These are phyloP conservation scores for Xiphorhynchus erythropygius DNA, from an alignment of 2,797 vertebrate genomes.

Conservation along the genomic window DNA sequence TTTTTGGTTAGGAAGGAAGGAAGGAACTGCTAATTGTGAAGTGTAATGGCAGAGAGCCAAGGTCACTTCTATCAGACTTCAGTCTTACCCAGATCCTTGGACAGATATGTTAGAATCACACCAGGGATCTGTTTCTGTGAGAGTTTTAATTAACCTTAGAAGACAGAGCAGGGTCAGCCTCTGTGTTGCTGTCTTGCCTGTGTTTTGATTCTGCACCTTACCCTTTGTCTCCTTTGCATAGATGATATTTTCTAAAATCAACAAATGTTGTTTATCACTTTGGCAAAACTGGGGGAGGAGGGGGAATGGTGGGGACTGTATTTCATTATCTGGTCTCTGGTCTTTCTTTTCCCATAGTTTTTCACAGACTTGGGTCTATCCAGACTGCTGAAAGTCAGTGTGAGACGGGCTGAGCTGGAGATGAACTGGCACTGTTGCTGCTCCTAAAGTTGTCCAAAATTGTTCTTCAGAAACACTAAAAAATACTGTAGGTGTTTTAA, in stretches of 20 bases:
- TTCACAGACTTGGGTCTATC: not conserved
- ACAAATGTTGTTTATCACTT: not conserved
- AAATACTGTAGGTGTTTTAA: not conserved
- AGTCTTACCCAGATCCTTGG: constrained; percentile 10
- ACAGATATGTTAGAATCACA: not conserved
- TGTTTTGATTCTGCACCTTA: not conserved
- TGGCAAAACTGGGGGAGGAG: not conserved
- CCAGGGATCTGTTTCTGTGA: constrained; percentile 11
- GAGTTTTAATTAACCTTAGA: constrained; percentile 62
- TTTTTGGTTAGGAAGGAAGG: constrained; percentile 1
- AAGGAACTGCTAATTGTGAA: not conserved
- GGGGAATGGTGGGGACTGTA: not conserved
- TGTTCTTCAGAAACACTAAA: not conserved
- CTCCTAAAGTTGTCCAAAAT: not conserved
- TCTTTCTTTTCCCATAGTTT: not conserved
- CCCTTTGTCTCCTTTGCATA: not conserved
- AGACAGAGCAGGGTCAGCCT: constrained; percentile 1
- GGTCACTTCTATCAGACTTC: constrained; percentile 34
- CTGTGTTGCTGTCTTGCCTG: not conserved
- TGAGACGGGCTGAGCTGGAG: not conserved
- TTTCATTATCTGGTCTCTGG: not conserved
- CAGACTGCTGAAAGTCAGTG: not conserved
- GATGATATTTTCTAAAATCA: not conserved
- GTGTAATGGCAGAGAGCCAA: constrained; percentile 4
- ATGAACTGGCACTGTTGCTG: not conserved